phyloP scores from a whole-genome alignment of 2,797 vertebrate species.

The Poeciliopsis presidionis region DNA sequence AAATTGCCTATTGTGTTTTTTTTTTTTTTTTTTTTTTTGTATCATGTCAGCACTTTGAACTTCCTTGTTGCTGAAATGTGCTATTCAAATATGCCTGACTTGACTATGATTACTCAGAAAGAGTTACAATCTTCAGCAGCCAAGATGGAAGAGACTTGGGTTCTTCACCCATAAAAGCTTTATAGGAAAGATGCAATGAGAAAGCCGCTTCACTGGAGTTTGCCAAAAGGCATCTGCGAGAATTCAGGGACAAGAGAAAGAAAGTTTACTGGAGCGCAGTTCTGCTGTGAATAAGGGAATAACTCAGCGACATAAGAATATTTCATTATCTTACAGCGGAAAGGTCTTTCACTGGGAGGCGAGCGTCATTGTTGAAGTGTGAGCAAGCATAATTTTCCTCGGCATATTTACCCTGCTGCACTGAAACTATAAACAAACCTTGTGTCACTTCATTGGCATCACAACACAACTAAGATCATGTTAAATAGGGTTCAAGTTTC shows the following conservation, averaged over 20 bases:
- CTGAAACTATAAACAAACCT: too few species aligned
- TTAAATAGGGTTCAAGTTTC: neutral
- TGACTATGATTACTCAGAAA: neutral
- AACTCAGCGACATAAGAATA: neutral
- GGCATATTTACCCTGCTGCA: neutral
- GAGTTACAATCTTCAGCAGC: neutral
- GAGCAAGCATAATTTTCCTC: neutral
- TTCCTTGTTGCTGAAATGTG: too few species aligned
- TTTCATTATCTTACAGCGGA: neutral
- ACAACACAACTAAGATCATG: neutral
- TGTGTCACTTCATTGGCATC: too few species aligned
- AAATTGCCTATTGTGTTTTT: too few species aligned
- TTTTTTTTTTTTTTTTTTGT: too few species aligned
- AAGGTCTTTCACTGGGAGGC: neutral
- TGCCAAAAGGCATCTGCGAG: neutral
- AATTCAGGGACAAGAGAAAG: neutral
- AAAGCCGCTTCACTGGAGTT: neutral
- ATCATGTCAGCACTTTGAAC: too few species aligned
- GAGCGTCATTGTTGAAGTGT: neutral
- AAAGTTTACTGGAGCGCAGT: neutral
- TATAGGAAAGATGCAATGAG: neutral
- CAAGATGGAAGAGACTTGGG: neutral
- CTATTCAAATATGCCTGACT: too few species aligned
- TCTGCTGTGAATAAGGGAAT: neutral
- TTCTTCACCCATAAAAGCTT: neutral